Percentiles rank a stretch among this genome's conserved stretches.
Conservation (phyloP, 2,888 invertebrate species). For the Smittia aterrima region DNA sequence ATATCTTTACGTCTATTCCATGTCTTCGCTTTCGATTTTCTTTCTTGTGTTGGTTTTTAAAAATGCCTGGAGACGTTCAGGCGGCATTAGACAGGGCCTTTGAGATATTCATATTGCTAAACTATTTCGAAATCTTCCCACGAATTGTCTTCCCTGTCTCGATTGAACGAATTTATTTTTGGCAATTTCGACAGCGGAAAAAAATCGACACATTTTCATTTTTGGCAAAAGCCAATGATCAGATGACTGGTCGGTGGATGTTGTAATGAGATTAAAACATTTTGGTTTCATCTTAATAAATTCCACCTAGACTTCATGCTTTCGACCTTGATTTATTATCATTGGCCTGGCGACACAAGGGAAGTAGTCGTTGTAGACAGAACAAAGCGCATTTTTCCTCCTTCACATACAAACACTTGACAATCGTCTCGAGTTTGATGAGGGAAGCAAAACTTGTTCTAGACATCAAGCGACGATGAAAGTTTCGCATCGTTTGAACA, state of each 20-base stretch:
- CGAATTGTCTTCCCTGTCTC: neutral
- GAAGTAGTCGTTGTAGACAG: neutral
- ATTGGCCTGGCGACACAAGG: neutral
- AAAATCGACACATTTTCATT: no score
- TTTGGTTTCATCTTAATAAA: no score
- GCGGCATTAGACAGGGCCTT: neutral
- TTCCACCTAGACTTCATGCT: neutral
- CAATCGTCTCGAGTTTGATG: neutral
- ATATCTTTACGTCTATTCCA: neutral
- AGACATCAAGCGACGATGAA: neutral
- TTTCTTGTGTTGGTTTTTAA: constrained; percentile 9
- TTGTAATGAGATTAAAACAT: no score
- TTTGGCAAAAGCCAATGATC: no score
- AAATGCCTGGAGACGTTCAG: constrained; percentile 16
- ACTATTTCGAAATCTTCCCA: neutral
- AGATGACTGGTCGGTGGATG: no score
- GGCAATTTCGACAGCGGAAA: neutral
- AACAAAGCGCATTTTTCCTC: neutral
- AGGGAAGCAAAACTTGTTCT: neutral
- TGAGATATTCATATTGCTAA: neutral
- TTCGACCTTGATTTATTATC: constrained; percentile 18
- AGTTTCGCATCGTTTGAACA: neutral
- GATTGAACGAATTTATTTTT: constrained; percentile 11
- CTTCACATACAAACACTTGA: neutral
- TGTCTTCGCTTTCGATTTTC: constrained; percentile 21